Conservation (phyloP, 2,888 invertebrate species). For the Protodeltote pygarga region DNA sequence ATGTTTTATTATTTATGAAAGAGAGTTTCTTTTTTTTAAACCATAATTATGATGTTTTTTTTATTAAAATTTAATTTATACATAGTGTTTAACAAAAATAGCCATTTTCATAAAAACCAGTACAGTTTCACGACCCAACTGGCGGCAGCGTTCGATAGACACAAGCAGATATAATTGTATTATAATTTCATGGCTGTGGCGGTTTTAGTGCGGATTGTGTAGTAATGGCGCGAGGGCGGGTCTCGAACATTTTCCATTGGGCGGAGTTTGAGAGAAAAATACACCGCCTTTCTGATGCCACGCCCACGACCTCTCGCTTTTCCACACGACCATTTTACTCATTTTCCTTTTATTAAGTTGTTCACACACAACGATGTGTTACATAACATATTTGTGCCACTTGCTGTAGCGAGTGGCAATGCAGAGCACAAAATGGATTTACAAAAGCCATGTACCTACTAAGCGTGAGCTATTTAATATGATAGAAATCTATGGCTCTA, state of each 20-base stretch:
- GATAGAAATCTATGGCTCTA: too few species aligned
- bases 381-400: conserved; percentile 4
- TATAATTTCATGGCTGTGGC: conserved; percentile 29
- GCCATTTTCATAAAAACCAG: neutral
- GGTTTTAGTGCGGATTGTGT: conserved; percentile 45
- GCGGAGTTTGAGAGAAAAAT: conserved; percentile 82
- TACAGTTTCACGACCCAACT: too few species aligned
- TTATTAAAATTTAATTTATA: too few species aligned
- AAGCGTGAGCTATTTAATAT: too few species aligned
- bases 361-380: conserved; percentile 19
- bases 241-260: conserved; percentile 70
- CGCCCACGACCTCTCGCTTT: conserved; percentile 67
- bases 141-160: conserved; percentile 8
- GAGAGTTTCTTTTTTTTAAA: too few species aligned
- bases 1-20: too few species aligned
- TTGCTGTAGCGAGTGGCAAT: neutral
- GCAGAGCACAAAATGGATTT: too few species aligned
- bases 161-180: conserved; percentile 15
- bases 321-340: conserved; percentile 64
- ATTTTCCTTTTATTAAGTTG: conserved; percentile 58
- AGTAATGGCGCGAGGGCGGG: conserved; percentile 77
- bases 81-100: too few species aligned
- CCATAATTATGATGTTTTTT: too few species aligned
- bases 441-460: too few species aligned
- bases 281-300: conserved; percentile 76